These are phyloP conservation scores for Enteromius trimaculatus DNA, from an alignment of 2,797 vertebrate species.

Conservation along the genomic window DNA sequence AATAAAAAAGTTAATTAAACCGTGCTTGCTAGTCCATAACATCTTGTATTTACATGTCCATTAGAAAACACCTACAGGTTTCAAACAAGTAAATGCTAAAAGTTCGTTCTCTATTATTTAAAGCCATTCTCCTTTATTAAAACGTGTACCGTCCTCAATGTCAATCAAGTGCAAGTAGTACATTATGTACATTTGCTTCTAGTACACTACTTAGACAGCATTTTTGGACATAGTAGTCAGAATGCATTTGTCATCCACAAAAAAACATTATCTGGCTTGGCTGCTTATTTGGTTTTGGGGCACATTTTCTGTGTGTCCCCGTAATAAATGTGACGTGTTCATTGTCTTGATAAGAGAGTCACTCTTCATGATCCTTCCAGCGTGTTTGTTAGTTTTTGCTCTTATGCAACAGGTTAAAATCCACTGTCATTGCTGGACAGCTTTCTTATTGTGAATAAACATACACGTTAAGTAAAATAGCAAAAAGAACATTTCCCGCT, in stretches of 20 bases:
- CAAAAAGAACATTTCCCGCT: background rate
- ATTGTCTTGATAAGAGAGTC: constrained; percentile 12
- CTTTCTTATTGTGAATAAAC: background rate
- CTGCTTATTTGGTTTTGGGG: background rate
- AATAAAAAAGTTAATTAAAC: background rate
- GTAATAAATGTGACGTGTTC: background rate
- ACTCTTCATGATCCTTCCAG: background rate
- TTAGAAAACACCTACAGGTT: background rate
- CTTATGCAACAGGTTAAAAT: constrained; percentile 41
- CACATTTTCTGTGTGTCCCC: background rate
- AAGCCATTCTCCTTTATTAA: background rate
- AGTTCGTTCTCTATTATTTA: background rate
- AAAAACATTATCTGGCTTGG: background rate
- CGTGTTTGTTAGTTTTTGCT: background rate
- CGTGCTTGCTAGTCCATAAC: background rate
- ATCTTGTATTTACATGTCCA: background rate
- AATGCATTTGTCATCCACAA: background rate
- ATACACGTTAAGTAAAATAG: background rate
- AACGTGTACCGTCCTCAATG: background rate
- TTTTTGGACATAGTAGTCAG: background rate
- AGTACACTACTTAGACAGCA: background rate
- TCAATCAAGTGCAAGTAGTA: background rate
- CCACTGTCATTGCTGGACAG: background rate
- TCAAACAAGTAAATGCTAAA: background rate
- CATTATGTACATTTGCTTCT: background rate